Base-by-base conservation (phyloP, 1,140 invertebrate genomes). In the Heliconius hewitsoni region DNA sequence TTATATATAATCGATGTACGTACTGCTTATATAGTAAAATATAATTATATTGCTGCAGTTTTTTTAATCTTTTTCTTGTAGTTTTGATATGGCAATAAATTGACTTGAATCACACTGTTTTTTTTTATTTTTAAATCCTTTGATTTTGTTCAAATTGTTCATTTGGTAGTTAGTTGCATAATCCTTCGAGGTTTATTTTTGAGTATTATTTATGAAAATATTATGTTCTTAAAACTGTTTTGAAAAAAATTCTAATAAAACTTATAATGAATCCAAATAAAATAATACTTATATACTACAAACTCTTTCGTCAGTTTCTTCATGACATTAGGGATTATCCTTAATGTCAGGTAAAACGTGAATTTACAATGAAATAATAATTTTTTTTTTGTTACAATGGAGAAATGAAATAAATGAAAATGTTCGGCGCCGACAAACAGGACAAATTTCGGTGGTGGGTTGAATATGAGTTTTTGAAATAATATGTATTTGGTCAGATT, bases 31-130 rank as follows among this genome's bases (percentile, higher is more conserved):
- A 27, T 66, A 27, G 60, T 66, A n/a, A 27, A 13, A 8, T 66
- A 13, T 66, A 55, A n/a, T 55, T 55, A 55, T 60, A 60, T 60
- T 60, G 60, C 23, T 66, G 60, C 27, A 30, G n/a, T 66, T 66
- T 66, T 30, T 16, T 27, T 27, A 1, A 66, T 27, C 11, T 66
- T 27, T 66, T 66, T 66, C 8, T 27, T 13, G n/a, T 66, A 66
- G 60, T 66, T 66, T 66, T 66, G 60, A 66, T 66, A 66, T 66
- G 9, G 8, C 60, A 66, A 66, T 66, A 66, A 66, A 66, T 66
- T 66, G 23, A 30, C 30, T 66, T 27, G n/a, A 57, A 57, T 23
- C 0, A 66, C 1, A 16, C 27, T 30, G 60, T 66, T 16, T 11
- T 66, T 23, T 30, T 66, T 66, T 66, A 27, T 27, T 66, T 66